phyloP scores from a whole-genome alignment of 2,113 vertebrate species.

The Pituophis catenifer region DNA sequence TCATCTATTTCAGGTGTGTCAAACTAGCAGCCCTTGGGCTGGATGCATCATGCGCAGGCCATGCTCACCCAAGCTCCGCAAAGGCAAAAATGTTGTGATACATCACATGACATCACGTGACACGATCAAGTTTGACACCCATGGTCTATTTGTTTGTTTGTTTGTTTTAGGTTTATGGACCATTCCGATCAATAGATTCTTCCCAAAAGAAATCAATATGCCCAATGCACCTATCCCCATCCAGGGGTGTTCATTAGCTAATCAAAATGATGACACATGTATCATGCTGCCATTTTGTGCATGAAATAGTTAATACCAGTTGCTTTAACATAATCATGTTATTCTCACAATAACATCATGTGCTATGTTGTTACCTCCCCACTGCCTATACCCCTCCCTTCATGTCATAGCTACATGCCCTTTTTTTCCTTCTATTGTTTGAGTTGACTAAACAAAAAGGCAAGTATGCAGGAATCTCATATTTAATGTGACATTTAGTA shows the following conservation, averaged over 20 bases:
- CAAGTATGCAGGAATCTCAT: background rate
- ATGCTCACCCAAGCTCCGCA: too few relatives aligned
- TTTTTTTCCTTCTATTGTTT: background rate
- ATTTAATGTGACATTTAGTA: background rate
- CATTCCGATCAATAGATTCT: background rate
- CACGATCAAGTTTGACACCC: too few relatives aligned
- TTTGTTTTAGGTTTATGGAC: background rate
- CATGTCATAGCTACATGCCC: background rate
- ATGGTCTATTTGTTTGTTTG: background rate
- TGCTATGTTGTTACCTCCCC: background rate
- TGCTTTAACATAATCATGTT: background rate
- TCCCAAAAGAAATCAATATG: background rate
- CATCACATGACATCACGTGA: too few relatives aligned
- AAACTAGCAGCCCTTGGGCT: accelerated
- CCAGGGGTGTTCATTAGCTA: background rate
- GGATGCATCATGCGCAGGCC: too few relatives aligned
- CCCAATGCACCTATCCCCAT: background rate
- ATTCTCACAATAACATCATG: background rate
- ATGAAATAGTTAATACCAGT: background rate
- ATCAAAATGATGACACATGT: background rate
- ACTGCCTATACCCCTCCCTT: background rate
- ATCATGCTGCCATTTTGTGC: background rate
- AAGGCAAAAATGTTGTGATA: too few relatives aligned
- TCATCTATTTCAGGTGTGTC: too few relatives aligned
- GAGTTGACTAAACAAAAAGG: background rate